Evolutionary conservation across 2,113 vertebrate genomes (phyloP).

Genomic region (Rafetus swinhoei): DNA sequence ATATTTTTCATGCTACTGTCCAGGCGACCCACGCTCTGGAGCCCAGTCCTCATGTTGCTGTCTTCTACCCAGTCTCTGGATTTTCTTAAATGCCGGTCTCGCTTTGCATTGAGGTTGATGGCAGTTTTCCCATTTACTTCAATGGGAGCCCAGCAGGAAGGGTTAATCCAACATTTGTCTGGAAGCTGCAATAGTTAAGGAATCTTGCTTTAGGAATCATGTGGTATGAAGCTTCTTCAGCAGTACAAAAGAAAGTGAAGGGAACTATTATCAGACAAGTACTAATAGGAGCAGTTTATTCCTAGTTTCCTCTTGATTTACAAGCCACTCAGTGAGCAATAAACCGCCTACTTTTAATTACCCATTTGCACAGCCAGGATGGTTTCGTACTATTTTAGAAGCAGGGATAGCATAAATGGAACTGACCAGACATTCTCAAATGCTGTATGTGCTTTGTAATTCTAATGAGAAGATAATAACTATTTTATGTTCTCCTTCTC

Average conservation of each 20-base stretch:
- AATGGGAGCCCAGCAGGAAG: background rate
- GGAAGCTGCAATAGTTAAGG: background rate
- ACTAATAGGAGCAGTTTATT: background rate
- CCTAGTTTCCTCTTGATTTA: conserved; percentile 16
- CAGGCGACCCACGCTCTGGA: background rate
- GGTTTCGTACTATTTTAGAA: background rate
- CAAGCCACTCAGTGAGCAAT: background rate
- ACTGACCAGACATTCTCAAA: background rate
- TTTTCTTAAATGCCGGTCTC: background rate
- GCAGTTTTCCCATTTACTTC: background rate
- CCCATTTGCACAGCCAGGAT: background rate
- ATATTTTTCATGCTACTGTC: background rate
- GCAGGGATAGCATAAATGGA: fast-evolving
- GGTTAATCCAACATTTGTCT: background rate
- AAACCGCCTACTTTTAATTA: conserved; percentile 26
- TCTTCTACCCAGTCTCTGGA: background rate
- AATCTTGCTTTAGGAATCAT: background rate
- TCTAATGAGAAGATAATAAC: background rate
- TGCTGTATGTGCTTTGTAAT: fast-evolving
- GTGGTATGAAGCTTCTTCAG: background rate
- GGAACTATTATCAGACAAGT: conserved; percentile 12
- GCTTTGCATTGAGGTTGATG: background rate
- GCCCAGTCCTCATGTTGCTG: background rate
- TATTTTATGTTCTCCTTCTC: background rate
- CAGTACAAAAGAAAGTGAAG: background rate